These are phyloP conservation scores for Neodontobutis hainanensis DNA, from an alignment of 2,113 vertebrate genomes.

Conservation along the genomic window DNA sequence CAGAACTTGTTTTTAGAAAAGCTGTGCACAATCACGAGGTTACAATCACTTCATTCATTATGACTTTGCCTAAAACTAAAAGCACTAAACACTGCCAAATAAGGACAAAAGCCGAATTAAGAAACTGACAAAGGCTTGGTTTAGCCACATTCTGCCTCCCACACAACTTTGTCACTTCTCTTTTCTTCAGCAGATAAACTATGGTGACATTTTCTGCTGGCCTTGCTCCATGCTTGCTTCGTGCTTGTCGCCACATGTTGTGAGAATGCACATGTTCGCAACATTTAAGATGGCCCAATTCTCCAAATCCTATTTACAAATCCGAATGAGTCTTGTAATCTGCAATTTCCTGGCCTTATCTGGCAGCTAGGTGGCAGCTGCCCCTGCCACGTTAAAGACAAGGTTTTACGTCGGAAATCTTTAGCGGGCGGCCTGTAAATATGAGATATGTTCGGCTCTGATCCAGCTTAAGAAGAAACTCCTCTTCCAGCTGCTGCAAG, in stretches of 20 bases:
- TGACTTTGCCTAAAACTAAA: too few relatives aligned
- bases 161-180: background rate
- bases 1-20: too few relatives aligned
- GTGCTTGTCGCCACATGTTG: conserved; percentile 18
- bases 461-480: conserved; percentile 59
- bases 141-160: background rate
- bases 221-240: conserved; percentile 19
- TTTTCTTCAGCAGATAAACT: conserved; percentile 10
- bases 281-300: conserved; percentile 61
- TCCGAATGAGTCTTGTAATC: conserved; percentile 63
- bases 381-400: conserved; percentile 31
- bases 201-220: conserved; percentile 26
- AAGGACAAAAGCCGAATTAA: background rate
- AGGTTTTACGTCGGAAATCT: conserved; percentile 51
- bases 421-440: conserved; percentile 55
- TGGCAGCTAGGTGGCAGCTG: conserved; percentile 39
- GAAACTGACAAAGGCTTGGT: background rate
- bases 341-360: conserved; percentile 64
- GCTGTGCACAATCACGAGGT: too few relatives aligned
- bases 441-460: conserved; percentile 61
- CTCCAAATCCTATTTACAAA: conserved; percentile 68
- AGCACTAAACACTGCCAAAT: background rate
- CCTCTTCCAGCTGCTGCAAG: conserved; percentile 35
- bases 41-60: too few relatives aligned
- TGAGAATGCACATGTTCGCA: conserved; percentile 40